Evolutionary conservation across 2,888 invertebrate genomes (phyloP), one percentile per base, ranked within the genome.

Genomic region (Yponomeuta evonymella): DNA sequence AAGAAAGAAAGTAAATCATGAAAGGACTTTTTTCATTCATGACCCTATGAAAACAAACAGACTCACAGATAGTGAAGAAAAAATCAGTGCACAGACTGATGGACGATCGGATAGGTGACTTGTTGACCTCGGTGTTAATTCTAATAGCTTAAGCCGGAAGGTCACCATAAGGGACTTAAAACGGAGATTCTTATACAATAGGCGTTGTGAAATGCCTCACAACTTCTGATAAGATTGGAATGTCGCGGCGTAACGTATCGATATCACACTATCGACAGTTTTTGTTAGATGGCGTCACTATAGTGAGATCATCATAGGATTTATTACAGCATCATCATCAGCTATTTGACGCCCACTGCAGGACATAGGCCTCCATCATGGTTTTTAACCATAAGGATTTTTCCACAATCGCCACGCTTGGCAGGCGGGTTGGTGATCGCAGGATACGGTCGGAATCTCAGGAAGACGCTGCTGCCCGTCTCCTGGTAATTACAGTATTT

Each of bases 121-220:
- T 58, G 15, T 12, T 58, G 51, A 58, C 51, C 51, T 58, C 51
- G 51, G 12, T 3, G 51, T 15, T 15, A 15, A 58, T 12, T 12
- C 51, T 58, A 4, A 4, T 15, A 58, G 51, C 51, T 58, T 15
- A 15, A 58, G 43, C 43, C 6, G 51, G 15, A 58, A 58, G 51
- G 51, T 58, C 51, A 58, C 51, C 51, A 58, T 9, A 58, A 15
- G 15, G 6, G 15, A 15, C 51, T 58, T 58, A 6, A 4, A 58
- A 58, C 15, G 51, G 15, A 58, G 15, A 15, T 58, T 58, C 51
- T 58, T 12, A 67, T 67, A 77, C 76, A 78, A 79, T 78, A 75
- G 74, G 36, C 76, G 75, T 79, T 78, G 77, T 78, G 80, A 80
- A 80, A 79, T 79, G 73, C 73, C 74, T 73, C 73, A 72, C 70